Percentiles rank a stretch among this genome's conserved stretches.
phyloP scores from a whole-genome alignment of 2,113 vertebrate species.

The Phalacrocorax brasilianus region DNA sequence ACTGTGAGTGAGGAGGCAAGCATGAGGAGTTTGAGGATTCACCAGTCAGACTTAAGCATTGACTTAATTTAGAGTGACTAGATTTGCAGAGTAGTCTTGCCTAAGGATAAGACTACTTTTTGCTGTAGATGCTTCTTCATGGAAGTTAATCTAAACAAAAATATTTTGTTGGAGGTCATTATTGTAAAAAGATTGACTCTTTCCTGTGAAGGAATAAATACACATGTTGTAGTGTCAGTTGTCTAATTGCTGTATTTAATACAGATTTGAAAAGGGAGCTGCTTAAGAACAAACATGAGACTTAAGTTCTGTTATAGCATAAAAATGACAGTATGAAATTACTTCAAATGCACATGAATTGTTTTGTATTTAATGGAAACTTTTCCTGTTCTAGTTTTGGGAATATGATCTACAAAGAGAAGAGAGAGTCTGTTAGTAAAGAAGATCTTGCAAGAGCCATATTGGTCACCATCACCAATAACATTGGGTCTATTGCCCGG shows the following conservation, averaged over 20 bases:
- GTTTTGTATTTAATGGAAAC: background rate
- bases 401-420: slow-evolving; percentile 86
- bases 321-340: background rate
- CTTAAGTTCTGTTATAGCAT: background rate
- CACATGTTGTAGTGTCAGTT: accelerated
- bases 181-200: background rate
- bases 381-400: slow-evolving; percentile 73
- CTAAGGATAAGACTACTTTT: background rate
- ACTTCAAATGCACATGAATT: background rate
- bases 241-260: background rate
- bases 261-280: background rate
- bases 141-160: background rate
- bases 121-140: background rate
- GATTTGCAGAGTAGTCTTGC: background rate
- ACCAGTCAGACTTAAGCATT: background rate
- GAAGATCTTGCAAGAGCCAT: slow-evolving; percentile 84
- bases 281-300: background rate
- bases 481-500: slow-evolving; percentile 81
- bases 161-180: background rate
- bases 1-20: background rate
- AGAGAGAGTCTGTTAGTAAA: slow-evolving; percentile 81
- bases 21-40: background rate
- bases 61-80: background rate
- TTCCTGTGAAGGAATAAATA: background rate
- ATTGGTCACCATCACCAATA: slow-evolving; percentile 83